Percentiles rank a stretch among this genome's conserved stretches.
Evolutionary conservation across 2,888 invertebrate genomes (phyloP).

Genomic region (Clitarchus hookeri): DNA sequence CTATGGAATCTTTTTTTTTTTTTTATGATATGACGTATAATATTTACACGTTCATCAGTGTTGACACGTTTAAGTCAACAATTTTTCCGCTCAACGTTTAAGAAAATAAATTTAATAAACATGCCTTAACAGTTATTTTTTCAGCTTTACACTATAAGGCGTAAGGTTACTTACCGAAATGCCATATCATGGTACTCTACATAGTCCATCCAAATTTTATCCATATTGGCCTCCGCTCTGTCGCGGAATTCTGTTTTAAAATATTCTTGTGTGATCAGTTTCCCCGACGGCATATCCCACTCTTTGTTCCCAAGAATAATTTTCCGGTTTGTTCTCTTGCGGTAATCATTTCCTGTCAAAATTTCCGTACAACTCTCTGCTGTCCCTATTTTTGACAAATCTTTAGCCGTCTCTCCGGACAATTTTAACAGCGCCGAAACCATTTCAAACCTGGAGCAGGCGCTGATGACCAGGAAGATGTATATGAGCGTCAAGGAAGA

Average conservation of each 20-base stretch:
- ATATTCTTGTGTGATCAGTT: background rate
- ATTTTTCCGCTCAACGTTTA: too few relatives aligned
- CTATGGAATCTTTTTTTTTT: too few relatives aligned
- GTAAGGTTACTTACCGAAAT: background rate
- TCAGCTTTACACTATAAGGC: too few relatives aligned
- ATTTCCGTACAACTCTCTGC: background rate
- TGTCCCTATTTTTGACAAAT: background rate
- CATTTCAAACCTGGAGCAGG: conserved; percentile 14
- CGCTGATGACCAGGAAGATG: background rate
- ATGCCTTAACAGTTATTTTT: too few relatives aligned
- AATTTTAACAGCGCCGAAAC: background rate
- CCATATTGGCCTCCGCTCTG: background rate
- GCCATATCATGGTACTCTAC: background rate
- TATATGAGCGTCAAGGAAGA: background rate
- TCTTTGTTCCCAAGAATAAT: background rate
- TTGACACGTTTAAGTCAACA: too few relatives aligned
- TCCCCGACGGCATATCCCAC: background rate
- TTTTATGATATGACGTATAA: too few relatives aligned
- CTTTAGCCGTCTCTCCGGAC: background rate
- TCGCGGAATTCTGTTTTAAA: background rate
- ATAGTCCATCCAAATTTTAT: background rate
- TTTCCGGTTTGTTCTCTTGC: background rate
- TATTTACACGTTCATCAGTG: too few relatives aligned
- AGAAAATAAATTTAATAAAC: too few relatives aligned
- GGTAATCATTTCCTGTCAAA: background rate